Base-by-base conservation (phyloP, 2,113 vertebrate species). In the human region DNA sequence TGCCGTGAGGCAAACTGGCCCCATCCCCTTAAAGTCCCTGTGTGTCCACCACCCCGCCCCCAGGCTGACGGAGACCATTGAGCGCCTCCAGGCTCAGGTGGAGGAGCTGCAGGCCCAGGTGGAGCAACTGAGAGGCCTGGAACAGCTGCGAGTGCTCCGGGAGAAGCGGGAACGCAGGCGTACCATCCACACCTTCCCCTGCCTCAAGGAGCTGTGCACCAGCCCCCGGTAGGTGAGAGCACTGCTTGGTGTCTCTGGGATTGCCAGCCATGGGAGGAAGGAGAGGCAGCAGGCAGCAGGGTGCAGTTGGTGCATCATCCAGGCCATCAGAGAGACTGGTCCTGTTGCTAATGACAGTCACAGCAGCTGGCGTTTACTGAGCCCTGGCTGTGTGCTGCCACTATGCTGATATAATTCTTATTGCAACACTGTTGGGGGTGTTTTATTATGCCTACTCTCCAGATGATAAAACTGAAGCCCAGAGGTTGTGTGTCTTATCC, bases 181-280 rank as follows among this genome's bases (percentile, higher is more conserved):
- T 97, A 99, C 99, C 32, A 99, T 99, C 94, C 99, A 99, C 97
- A 99, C 99, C 25, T 99, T 99, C 97, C 99, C 99, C 97, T 99
- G 99, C 98, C 99, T 99, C 61, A 99, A 99, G 97, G 99, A 99
- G 96, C 99, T 99, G 40, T 99, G 99, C 98, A 99, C 99, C 7
- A 99, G 99, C 6, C 99, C 99, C 89, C 99, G 99, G 99, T 99
- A 98, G 2, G 94, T 86, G 32, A 50, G 79, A 13, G 55, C 0
- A 0, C 18, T 35, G 0, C 20, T 25, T 1, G 1, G 64, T 3
- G 18, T 25, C 79, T 81, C 38, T 0, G 18, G n/a, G 55, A 16
- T 35, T 45, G 76, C n/a, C 22, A 27, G 23, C 23, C 7, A 27
- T 8, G 48, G 38, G 8, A 75, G 57, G 45, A 18, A 9, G 27